A percentile compares a stretch with the other conserved stretches of the same genome.
Conservation (phyloP, 2,113 vertebrate genomes). For the Tragelaphus strepsiceros region DNA sequence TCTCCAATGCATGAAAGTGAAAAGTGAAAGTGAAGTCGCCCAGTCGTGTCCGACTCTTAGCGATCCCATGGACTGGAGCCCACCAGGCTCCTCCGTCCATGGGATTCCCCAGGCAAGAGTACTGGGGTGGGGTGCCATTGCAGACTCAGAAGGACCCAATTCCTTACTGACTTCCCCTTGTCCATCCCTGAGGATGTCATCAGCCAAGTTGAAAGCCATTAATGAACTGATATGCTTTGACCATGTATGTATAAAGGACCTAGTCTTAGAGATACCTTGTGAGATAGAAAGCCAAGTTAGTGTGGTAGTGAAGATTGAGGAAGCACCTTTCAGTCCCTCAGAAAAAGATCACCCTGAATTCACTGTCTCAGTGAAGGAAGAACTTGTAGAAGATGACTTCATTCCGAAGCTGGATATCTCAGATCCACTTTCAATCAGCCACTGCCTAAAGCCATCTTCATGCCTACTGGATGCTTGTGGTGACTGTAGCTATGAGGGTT, state of each 20-base stretch:
- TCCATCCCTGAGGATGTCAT: slow-evolving; percentile 93
- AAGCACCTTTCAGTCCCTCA: slow-evolving; percentile 71
- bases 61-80: too few relatives aligned
- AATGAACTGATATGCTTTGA: slow-evolving; percentile 99
- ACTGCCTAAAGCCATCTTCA: slow-evolving; percentile 81
- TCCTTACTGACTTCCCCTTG: slow-evolving; percentile 90
- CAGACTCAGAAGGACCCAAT: slow-evolving; percentile 79
- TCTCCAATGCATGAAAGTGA: too few relatives aligned
- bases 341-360: slow-evolving; percentile 69
- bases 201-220: slow-evolving; percentile 99
- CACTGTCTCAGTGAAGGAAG: slow-evolving; percentile 88
- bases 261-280: slow-evolving; percentile 80
- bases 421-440: slow-evolving; percentile 80
- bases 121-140: background rate
- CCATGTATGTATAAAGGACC: slow-evolving; percentile 94
- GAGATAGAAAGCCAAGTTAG: slow-evolving; percentile 80
- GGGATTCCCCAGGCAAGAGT: too few relatives aligned
- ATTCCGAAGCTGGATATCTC: slow-evolving; percentile 82
- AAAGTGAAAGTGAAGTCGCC: too few relatives aligned
- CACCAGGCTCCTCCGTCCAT: too few relatives aligned
- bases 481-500: slow-evolving; percentile 94
- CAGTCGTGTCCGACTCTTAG: too few relatives aligned
- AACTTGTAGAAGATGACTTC: slow-evolving; percentile 84
- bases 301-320: slow-evolving; percentile 80
- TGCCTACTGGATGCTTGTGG: slow-evolving; percentile 87